Conservation (phyloP, 2,888 invertebrate species). For the Eretmocerus hayati region DNA sequence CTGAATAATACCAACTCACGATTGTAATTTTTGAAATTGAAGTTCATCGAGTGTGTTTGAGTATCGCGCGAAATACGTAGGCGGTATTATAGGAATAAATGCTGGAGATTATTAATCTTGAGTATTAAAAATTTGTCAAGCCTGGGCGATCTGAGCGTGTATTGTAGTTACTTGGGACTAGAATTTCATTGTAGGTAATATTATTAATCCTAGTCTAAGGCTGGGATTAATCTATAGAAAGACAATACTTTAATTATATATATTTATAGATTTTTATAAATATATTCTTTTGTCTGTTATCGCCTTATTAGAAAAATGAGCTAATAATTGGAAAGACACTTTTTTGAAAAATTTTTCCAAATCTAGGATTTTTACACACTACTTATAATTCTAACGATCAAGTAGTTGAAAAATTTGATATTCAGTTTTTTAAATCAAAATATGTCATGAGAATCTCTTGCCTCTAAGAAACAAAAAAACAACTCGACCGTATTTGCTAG, state of each 20-base stretch:
- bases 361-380: too few species aligned
- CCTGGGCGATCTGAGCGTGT: conserved; percentile 1
- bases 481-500: too few species aligned
- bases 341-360: neutral
- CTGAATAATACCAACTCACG: too few species aligned
- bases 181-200: conserved; percentile 6
- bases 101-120: neutral
- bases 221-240: conserved; percentile 5
- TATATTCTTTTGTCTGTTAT: neutral
- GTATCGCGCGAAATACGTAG: too few species aligned
- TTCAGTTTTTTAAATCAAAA: too few species aligned
- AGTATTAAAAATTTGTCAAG: conserved; percentile 4
- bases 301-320: neutral
- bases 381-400: too few species aligned
- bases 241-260: conserved; percentile 14
- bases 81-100: too few species aligned
- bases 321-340: neutral
- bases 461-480: too few species aligned
- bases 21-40: too few species aligned
- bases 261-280: conserved; percentile 17
- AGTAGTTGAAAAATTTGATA: too few species aligned
- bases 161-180: conserved; percentile 3
- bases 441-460: too few species aligned
- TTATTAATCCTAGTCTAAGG: neutral
- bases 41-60: too few species aligned